Percentiles rank a stretch among this genome's conserved stretches.
Conservation (phyloP, 1,140 invertebrate genomes). For the Coelopa frigida region DNA sequence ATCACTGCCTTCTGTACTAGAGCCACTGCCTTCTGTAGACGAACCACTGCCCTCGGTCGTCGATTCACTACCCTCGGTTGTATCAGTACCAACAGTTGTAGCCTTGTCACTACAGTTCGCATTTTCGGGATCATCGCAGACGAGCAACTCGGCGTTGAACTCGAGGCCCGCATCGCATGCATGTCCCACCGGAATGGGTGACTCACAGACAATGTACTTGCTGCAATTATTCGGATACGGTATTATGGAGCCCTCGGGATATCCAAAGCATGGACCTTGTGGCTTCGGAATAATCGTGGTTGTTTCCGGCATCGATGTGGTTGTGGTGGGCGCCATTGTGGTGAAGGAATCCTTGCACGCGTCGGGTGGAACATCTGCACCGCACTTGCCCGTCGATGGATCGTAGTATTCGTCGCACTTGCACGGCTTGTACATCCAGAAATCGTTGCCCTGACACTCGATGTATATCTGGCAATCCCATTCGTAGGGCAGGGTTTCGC, state of each 20-base stretch:
- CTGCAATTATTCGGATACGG: slow-evolving; percentile 34
- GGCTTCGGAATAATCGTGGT: slow-evolving; percentile 26
- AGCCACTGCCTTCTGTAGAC: too few species aligned
- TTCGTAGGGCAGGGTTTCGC: slow-evolving; percentile 27
- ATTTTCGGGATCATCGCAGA: slow-evolving; percentile 10
- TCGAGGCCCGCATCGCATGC: slow-evolving; percentile 19
- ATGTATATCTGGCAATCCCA: slow-evolving; percentile 32
- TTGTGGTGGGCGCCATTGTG: slow-evolving; percentile 9
- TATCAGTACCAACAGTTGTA: slow-evolving; percentile 9
- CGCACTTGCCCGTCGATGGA: slow-evolving; percentile 23
- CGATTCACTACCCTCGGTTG: too few species aligned
- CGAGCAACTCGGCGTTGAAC: slow-evolving; percentile 6
- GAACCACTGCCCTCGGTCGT: too few species aligned
- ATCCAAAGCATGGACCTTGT: slow-evolving; percentile 25
- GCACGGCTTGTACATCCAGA: slow-evolving; percentile 34
- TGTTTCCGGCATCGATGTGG: slow-evolving; percentile 9
- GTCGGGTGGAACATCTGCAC: slow-evolving; percentile 22
- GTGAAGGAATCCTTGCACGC: slow-evolving; percentile 26
- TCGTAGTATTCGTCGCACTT: slow-evolving; percentile 31
- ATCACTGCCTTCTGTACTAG: too few species aligned
- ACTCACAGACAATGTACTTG: slow-evolving; percentile 28
- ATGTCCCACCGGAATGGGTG: slow-evolving; percentile 24
- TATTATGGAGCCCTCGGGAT: slow-evolving; percentile 17
- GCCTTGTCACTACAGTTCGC: slow-evolving; percentile 24
- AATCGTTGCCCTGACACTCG: slow-evolving; percentile 28